Conservation (phyloP, 2,797 vertebrate species). For the Lepus townsendii region DNA sequence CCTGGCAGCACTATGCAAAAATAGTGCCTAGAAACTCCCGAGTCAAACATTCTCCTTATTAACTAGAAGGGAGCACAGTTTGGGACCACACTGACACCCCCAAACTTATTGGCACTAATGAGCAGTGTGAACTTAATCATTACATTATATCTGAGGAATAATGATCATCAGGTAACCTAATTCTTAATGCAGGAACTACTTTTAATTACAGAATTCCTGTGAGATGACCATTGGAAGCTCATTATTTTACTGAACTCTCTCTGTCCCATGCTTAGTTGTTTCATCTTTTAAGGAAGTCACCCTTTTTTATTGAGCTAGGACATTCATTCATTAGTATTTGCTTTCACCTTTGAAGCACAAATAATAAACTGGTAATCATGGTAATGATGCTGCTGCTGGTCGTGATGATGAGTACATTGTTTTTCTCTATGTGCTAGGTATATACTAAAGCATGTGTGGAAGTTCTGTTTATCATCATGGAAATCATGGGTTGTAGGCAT, state of each 20-base stretch:
- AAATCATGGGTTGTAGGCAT: not conserved
- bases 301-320: constrained; percentile 33
- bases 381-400: not conserved
- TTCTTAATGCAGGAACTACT: constrained; percentile 69
- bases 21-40: not conserved
- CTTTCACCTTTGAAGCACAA: constrained; percentile 36
- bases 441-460: not conserved
- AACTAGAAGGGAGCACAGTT: constrained; percentile 44
- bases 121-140: constrained; percentile 68
- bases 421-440: not conserved
- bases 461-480: not conserved
- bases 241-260: constrained; percentile 78
- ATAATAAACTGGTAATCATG: not conserved
- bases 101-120: constrained; percentile 68
- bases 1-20: not conserved
- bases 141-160: constrained; percentile 72
- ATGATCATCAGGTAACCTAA: constrained; percentile 68
- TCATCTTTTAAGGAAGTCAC: constrained; percentile 71
- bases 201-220: constrained; percentile 79
- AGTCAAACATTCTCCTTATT: not conserved
- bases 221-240: constrained; percentile 72
- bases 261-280: constrained; percentile 7
- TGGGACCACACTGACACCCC: constrained; percentile 27
- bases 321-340: constrained; percentile 29
- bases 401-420: not conserved